A percentile compares a stretch with the other conserved stretches of the same genome.
phyloP scores from a whole-genome alignment of 2,797 vertebrate genomes.

The Chloroceryle inda region DNA sequence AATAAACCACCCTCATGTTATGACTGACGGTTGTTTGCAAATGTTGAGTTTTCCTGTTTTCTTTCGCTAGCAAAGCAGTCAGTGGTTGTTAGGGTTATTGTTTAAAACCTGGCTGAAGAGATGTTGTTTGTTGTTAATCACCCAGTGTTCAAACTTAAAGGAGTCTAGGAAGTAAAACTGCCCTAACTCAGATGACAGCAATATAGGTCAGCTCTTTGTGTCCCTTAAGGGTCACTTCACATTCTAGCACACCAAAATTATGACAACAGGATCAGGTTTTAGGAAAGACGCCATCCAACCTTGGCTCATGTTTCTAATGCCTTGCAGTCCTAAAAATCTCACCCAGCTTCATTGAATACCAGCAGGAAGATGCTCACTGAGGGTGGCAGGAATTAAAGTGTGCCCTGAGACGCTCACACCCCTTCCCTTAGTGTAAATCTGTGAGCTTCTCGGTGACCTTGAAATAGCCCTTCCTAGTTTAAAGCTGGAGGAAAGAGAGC shows the following conservation, averaged over 20 bases:
- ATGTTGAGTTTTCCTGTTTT: background rate
- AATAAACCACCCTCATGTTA: background rate
- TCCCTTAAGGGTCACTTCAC: background rate
- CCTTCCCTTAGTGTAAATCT: background rate
- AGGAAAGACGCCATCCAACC: background rate
- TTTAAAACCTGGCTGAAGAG: background rate
- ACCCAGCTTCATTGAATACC: background rate
- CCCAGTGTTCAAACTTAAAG: background rate
- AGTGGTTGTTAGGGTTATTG: background rate
- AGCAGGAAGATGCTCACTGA: background rate
- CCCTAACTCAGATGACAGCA: background rate
- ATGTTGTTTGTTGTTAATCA: conserved; percentile 6
- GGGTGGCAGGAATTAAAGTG: rapidly evolving
- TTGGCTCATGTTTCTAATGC: background rate
- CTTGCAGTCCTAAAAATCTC: background rate
- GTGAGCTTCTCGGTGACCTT: background rate
- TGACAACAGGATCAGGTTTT: background rate
- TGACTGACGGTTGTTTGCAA: background rate
- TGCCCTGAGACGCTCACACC: background rate
- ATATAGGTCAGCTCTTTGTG: background rate
- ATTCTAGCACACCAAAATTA: background rate
- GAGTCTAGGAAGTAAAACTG: background rate
- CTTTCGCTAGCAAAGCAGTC: background rate
- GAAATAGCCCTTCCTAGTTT: background rate
- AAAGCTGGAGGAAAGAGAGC: background rate